Conservation (phyloP, 2,113 vertebrate genomes). For the Circaetus gallicus region DNA sequence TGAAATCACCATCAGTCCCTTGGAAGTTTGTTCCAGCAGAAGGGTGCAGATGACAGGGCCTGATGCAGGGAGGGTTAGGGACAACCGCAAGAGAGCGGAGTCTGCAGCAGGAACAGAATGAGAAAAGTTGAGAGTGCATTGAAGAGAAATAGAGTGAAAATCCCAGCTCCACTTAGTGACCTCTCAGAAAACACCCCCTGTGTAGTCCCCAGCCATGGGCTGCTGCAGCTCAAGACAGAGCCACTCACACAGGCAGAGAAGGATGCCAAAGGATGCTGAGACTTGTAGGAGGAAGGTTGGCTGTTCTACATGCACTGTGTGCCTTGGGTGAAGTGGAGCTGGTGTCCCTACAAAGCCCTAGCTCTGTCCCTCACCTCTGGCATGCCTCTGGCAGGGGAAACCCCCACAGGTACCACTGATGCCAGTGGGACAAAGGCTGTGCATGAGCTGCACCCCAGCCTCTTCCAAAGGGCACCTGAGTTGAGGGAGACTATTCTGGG, state of each 20-base stretch:
- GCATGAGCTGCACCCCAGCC: background rate
- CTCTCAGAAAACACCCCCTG: background rate
- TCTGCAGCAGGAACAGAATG: background rate
- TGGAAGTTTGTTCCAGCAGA: background rate
- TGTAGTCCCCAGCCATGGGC: background rate
- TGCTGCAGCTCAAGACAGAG: background rate
- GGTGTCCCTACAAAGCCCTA: background rate
- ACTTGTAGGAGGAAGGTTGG: background rate
- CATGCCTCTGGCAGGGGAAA: background rate
- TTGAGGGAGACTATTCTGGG: background rate
- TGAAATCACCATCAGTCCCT: background rate
- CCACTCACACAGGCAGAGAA: background rate
- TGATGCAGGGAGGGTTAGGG: background rate
- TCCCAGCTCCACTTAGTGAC: background rate
- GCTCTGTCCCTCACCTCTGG: background rate
- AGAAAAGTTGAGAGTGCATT: background rate
- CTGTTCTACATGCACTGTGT: accelerated
- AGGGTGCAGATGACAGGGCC: accelerated
- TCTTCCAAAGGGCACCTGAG: background rate
- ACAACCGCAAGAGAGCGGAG: background rate
- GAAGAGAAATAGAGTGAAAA: background rate
- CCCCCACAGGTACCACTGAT: accelerated
- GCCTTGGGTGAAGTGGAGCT: background rate
- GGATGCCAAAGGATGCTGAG: background rate
- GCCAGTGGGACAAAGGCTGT: background rate